Evolutionary conservation across 2,888 invertebrate species (phyloP).

Genomic region (Cantharis rufa): DNA sequence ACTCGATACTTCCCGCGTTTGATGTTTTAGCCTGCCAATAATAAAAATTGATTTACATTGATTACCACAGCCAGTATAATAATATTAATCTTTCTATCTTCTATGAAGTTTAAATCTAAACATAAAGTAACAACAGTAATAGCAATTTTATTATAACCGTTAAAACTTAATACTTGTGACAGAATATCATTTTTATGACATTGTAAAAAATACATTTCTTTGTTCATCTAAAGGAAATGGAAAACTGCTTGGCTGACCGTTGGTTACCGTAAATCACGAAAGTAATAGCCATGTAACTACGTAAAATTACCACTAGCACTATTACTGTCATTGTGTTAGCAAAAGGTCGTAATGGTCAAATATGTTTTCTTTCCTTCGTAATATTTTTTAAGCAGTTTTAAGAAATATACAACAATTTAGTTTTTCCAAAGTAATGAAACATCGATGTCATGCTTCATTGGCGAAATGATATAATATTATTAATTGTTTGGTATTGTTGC

Average conservation of each 20-base stretch:
- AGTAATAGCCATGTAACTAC: constrained; percentile 41
- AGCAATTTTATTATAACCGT: constrained; percentile 27
- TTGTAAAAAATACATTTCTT: constrained; percentile 28
- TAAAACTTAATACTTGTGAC: constrained; percentile 23
- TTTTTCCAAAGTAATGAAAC: not conserved
- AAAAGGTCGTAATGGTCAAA: constrained; percentile 32
- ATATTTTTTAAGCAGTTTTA: constrained; percentile 18
- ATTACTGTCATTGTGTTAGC: constrained; percentile 37
- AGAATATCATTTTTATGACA: constrained; percentile 28
- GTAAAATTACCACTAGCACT: constrained; percentile 38
- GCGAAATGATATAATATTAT: not conserved
- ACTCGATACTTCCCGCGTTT: not conserved
- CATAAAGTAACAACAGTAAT: not conserved
- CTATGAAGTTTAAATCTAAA: not conserved
- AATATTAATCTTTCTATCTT: not conserved
- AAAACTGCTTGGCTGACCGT: constrained; percentile 31
- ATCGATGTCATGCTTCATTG: not conserved
- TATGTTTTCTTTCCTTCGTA: constrained; percentile 31
- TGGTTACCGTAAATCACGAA: constrained; percentile 36
- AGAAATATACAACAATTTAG: not conserved
- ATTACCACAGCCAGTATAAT: not conserved
- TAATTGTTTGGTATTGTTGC: not conserved
- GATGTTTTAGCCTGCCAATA: not conserved
- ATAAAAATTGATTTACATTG: not conserved
- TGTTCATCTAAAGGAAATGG: constrained; percentile 24